Evolutionary conservation across 92 coral and sea anemone species (phyloP).

Genomic region (Actinostola sp.): DNA sequence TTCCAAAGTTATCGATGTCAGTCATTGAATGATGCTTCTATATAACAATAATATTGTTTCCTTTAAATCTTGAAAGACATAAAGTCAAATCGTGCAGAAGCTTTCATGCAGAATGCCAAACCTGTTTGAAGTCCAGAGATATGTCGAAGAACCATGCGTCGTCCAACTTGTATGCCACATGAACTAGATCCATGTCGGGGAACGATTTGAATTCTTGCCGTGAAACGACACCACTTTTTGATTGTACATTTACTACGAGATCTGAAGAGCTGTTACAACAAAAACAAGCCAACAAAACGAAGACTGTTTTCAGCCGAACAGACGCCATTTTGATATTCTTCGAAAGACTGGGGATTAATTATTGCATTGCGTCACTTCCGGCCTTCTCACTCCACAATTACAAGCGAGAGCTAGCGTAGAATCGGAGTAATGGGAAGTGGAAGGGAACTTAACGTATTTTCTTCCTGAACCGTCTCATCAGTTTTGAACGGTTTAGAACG

Average conservation of each 20-base stretch:
- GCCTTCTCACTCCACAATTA: too few species aligned
- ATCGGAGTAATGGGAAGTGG: too few species aligned
- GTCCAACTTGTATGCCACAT: slow-evolving; percentile 60
- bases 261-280: slow-evolving; percentile 38
- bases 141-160: slow-evolving; percentile 67
- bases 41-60: too few species aligned
- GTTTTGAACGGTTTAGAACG: too few species aligned
- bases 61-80: too few species aligned
- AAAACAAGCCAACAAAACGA: slow-evolving; percentile 22
- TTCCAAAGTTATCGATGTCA: too few species aligned
- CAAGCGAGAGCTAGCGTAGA: too few species aligned
- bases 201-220: slow-evolving; percentile 76
- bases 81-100: too few species aligned
- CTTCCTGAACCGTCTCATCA: too few species aligned
- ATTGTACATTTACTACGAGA: slow-evolving; percentile 86
- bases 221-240: slow-evolving; percentile 79
- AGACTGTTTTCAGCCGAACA: slow-evolving; percentile 1
- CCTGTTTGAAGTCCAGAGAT: slow-evolving; percentile 87
- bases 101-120: slow-evolving; percentile 19
- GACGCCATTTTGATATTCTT: slow-evolving; percentile 29
- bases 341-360: slow-evolving; percentile 10
- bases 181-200: slow-evolving; percentile 83
- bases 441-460: too few species aligned
- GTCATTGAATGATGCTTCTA: too few species aligned
- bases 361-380: background rate